These are phyloP conservation scores for Drosophila demipolita DNA, from an alignment of 2,888 invertebrate species.

Conservation along the genomic window DNA sequence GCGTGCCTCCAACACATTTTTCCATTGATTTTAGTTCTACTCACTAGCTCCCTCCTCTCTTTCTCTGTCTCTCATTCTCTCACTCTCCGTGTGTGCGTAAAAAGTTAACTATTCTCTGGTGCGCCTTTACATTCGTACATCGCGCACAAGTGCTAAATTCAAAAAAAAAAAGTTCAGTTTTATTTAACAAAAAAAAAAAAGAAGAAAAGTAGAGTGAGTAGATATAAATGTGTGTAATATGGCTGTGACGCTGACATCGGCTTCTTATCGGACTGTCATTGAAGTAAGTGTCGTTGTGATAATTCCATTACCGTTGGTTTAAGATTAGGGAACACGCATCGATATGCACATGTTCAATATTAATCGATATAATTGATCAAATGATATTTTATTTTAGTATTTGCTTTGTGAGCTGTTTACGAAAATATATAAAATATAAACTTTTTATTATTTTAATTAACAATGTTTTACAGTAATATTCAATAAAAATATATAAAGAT, in stretches of 20 bases:
- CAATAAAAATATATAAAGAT: neutral
- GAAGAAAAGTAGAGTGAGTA: neutral
- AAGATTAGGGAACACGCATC: slow-evolving; percentile 37
- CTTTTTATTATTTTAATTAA: neutral
- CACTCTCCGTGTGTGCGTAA: slow-evolving; percentile 33
- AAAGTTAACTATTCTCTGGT: slow-evolving; percentile 45
- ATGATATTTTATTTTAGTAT: neutral
- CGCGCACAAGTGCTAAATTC: slow-evolving; percentile 51
- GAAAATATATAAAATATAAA: neutral
- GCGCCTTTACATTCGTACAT: slow-evolving; percentile 10
- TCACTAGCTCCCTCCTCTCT: neutral
- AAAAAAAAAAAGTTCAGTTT: slow-evolving; percentile 31
- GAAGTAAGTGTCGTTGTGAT: slow-evolving; percentile 60
- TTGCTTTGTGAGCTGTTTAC: neutral
- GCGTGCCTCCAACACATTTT: slow-evolving; percentile 35
- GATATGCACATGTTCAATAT: neutral
- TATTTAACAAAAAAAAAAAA: slow-evolving; percentile 13
- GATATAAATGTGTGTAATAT: slow-evolving; percentile 24
- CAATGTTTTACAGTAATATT: neutral
- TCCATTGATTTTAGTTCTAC: neutral
- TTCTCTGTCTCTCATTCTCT: neutral
- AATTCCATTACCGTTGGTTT: slow-evolving; percentile 51
- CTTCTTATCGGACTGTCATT: slow-evolving; percentile 59
- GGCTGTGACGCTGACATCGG: slow-evolving; percentile 24
- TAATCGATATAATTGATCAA: neutral